Conservation (phyloP, 2,888 invertebrate genomes). For the Chymomyza fuscimana region DNA sequence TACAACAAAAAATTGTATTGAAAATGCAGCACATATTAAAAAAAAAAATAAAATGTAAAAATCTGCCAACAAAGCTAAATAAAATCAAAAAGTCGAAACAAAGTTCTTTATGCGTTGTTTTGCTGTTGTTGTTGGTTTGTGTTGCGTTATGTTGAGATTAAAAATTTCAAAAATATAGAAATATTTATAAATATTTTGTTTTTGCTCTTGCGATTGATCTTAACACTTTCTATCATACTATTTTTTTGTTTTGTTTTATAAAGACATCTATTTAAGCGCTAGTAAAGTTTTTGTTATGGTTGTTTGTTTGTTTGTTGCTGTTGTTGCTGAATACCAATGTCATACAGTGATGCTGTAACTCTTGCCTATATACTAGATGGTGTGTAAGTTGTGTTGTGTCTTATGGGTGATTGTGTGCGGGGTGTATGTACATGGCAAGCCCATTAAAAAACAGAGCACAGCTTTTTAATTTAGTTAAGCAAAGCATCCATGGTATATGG, state of each 20-base stretch:
- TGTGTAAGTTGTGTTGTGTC: constrained; percentile 29
- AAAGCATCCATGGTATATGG: constrained; percentile 85
- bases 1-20: neutral
- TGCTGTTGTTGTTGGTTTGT: neutral
- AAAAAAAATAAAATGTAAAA: neutral
- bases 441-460: constrained; percentile 39
- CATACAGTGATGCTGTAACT: constrained; percentile 61
- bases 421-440: constrained; percentile 70
- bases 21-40: constrained; percentile 3
- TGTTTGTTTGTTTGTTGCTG: constrained; percentile 33
- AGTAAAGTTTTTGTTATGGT: constrained; percentile 56
- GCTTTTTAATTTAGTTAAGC: constrained; percentile 80
- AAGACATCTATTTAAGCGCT: constrained; percentile 71
- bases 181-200: constrained; percentile 20
- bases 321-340: constrained; percentile 41
- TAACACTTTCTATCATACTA: constrained; percentile 72
- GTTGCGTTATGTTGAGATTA: neutral
- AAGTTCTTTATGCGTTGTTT: neutral
- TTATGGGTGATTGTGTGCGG: constrained; percentile 6
- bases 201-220: constrained; percentile 55
- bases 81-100: neutral
- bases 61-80: neutral
- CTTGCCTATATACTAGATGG: constrained; percentile 47
- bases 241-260: constrained; percentile 51
- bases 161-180: neutral